Evolutionary conservation across 2,888 invertebrate genomes (phyloP), one percentile per base, ranked within the genome.

Genomic region (Achlya flavicornis): DNA sequence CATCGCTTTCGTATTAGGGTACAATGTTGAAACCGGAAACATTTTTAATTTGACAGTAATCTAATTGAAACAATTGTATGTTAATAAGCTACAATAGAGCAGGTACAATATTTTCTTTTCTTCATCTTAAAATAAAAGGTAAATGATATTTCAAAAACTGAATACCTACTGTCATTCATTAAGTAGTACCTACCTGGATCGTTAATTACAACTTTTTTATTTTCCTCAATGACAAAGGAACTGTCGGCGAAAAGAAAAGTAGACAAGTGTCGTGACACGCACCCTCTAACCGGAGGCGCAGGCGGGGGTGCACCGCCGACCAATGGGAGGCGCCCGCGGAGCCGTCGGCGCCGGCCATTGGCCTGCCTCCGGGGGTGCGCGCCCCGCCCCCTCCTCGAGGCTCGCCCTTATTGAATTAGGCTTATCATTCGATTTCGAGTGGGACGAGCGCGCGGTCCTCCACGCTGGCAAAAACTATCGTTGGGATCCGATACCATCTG

Each of bases 341-440:
- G 73, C 78, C 78, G 81, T 72, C 77, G 66, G 71, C 77, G 78
- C 83, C 81, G 83, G 76, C 85, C 85, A 90, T 89, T 89, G 88
- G 90, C 81, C 88, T 79, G 85, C 73, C 80, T 69, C 74, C 76
- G 87, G 91, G 90, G 89, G 90, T 88, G 88, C 84, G 84, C 86
- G 89, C 87, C 85, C 92, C 92, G 90, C 91, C 91, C 89, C 89
- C 83, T 87, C 88, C 94, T 91, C 92, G 91, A 92, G 90, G 89
- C 90, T 88, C 89, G 92, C 91, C 94, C 95, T 96, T 96, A 96
- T 96, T 96, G 96, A 96, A 96, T 96, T 96, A 96, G 95, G 95
- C 95, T 95, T 95, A 96, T 96, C 96, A 96, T 96, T 93, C 92
- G 93, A 94, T 94, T 93, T 94, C 92, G 88, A 91, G 92, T 90